phyloP scores from a whole-genome alignment of 2,888 invertebrate species.

The Agriotes lineatus region DNA sequence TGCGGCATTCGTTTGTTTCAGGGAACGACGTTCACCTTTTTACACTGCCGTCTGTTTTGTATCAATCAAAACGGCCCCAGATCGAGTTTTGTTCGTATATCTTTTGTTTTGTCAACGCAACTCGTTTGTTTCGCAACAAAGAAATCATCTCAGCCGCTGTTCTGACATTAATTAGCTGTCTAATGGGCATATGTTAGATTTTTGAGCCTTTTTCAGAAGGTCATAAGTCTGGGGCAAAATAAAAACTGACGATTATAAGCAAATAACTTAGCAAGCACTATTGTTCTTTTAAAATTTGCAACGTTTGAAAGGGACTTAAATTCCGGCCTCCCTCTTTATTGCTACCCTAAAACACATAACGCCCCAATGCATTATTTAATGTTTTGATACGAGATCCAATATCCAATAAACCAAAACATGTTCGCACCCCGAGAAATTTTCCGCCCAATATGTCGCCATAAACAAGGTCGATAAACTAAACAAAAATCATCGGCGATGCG shows the following conservation, averaged over 20 bases:
- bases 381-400: conserved; percentile 58
- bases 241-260: background rate
- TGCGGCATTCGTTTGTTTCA: conserved; percentile 62
- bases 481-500: conserved; percentile 56
- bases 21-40: conserved; percentile 60
- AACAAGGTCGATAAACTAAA: conserved; percentile 60
- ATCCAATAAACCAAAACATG: conserved; percentile 56
- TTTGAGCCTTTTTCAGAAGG: conserved; percentile 51
- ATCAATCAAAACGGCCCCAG: conserved; percentile 63
- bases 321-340: background rate
- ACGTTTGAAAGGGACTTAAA: background rate
- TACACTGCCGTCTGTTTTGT: conserved; percentile 63
- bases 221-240: conserved; percentile 50
- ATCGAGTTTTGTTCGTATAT: conserved; percentile 55
- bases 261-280: background rate
- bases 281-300: background rate
- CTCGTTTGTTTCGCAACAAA: conserved; percentile 59
- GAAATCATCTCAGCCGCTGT: conserved; percentile 63
- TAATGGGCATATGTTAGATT: conserved; percentile 64
- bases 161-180: conserved; percentile 63
- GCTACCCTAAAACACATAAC: conserved; percentile 13
- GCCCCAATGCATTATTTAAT: conserved; percentile 51
- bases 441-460: conserved; percentile 58
- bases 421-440: conserved; percentile 52
- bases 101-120: conserved; percentile 58